Percentiles rank a stretch among this genome's conserved stretches.
phyloP scores from a whole-genome alignment of 1,140 invertebrate species.

The Drosophila littoralis region DNA sequence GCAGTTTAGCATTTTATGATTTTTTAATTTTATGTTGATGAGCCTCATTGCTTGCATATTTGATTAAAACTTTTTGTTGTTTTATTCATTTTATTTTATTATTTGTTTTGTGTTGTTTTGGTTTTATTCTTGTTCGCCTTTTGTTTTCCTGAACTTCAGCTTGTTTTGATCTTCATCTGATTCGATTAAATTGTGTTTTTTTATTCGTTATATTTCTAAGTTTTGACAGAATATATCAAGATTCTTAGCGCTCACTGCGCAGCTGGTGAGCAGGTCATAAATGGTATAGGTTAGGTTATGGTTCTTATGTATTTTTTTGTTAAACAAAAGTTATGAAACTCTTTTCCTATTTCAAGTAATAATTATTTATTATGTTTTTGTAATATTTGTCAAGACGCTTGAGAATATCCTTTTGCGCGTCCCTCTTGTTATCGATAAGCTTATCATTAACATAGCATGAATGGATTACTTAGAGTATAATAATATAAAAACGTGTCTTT shows the following conservation, averaged over 20 bases:
- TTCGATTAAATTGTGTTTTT: conserved; percentile 3
- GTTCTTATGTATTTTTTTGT: neutral
- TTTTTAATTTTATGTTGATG: conserved; percentile 84
- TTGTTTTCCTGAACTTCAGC: conserved; percentile 33
- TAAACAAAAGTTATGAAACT: too few species aligned
- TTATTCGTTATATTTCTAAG: conserved; percentile 41
- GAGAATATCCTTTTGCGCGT: too few species aligned
- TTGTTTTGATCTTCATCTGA: conserved; percentile 12
- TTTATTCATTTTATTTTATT: conserved; percentile 28
- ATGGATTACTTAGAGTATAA: too few species aligned
- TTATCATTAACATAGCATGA: too few species aligned
- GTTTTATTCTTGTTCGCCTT: conserved; percentile 39
- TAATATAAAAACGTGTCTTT: too few species aligned
- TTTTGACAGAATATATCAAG: conserved; percentile 63
- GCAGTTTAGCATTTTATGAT: conserved; percentile 82
- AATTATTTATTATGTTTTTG: too few species aligned
- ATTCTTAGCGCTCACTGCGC: conserved; percentile 31
- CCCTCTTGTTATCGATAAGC: too few species aligned
- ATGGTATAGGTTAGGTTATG: conserved; percentile 2
- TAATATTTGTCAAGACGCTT: too few species aligned
- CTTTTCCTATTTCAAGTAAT: too few species aligned
- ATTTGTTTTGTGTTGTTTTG: conserved; percentile 51
- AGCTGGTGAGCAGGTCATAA: conserved; percentile 30
- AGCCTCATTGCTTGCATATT: conserved; percentile 80
- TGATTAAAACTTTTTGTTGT: conserved; percentile 59